Conservation (phyloP, 2,797 vertebrate species). For the Sylvia borin region DNA sequence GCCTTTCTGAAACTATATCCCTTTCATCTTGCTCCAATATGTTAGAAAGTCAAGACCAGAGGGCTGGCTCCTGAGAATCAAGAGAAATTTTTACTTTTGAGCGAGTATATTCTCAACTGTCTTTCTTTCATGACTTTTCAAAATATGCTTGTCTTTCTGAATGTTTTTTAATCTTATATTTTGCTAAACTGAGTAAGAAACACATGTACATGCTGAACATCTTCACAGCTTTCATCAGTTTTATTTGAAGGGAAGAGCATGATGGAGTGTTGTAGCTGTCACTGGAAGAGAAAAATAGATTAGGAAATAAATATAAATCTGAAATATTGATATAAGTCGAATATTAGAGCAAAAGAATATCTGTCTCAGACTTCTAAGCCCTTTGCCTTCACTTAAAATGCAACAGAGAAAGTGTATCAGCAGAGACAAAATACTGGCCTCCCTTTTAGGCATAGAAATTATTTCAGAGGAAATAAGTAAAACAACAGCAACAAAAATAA, state of each 20-base stretch:
- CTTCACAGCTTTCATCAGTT: not conserved
- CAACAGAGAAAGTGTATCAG: not conserved
- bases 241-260: not conserved
- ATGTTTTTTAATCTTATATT: not conserved
- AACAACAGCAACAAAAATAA: not conserved
- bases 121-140: not conserved
- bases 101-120: not conserved
- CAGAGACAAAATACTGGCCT: not conserved
- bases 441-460: not conserved
- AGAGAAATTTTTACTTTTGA: not conserved
- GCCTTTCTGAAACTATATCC: not conserved
- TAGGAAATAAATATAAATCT: not conserved
- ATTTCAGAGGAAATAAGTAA: not conserved
- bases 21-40: not conserved
- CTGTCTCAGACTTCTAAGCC: not conserved
- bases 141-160: not conserved
- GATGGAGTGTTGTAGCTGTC: not conserved
- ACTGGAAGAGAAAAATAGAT: not conserved
- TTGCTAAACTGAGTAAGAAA: not conserved
- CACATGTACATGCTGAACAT: not conserved
- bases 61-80: not conserved
- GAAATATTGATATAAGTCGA: not conserved
- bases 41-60: not conserved
- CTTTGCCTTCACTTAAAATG: not conserved
- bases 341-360: not conserved